Evolutionary conservation across 2,888 invertebrate genomes (phyloP), one percentile per base, ranked within the genome.

Genomic region (Alloplasta piceator): DNA sequence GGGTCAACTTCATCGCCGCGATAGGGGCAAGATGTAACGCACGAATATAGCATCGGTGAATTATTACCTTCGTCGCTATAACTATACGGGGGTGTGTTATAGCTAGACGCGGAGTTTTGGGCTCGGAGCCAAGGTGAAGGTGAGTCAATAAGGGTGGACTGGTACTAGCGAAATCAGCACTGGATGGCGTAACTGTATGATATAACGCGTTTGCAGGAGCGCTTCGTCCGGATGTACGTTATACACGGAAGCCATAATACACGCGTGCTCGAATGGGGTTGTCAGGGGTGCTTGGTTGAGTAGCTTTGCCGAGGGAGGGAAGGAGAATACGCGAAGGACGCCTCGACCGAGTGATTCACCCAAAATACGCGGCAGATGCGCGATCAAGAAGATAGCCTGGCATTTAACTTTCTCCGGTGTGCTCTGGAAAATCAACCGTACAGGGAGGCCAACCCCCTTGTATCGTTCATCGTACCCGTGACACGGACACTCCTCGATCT

Each of bases 281-380:
- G 66, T 41, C 86, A 83, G 85, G 39, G 7, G n/a, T 4, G 16
- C 60, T 16, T 50, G 10, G 12, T 39, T 36, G 56, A 26, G 41
- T 14, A 36, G 14, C 48, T n/a, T 26, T 3, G 26, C 26, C 43
- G 56, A 56, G 64, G 43, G 43, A 61, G 46, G 58, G 73, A 26
- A 73, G 64, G 75, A 48, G 56, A 39, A 68, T 71, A 60, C 56
- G 48, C 55, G n/a, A 55, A 79, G 75, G 48, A 64, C 75, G 55
- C 56, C 36, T 66, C 86, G 84, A 82, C 85, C 85, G 90, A 89
- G 88, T 91, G 91, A 91, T 91, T 91, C 91, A 91, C 90, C 84
- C 89, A 85, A 88, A 89, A 89, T 74, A 72, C 84, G 82, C 87
- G 89, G 91, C 92, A 92, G 91, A 92, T 92, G 92, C 90, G 90